A percentile compares a stretch with the other conserved stretches of the same genome.
Evolutionary conservation across 2,113 vertebrate species (phyloP).

Genomic region (Otus sunia): DNA sequence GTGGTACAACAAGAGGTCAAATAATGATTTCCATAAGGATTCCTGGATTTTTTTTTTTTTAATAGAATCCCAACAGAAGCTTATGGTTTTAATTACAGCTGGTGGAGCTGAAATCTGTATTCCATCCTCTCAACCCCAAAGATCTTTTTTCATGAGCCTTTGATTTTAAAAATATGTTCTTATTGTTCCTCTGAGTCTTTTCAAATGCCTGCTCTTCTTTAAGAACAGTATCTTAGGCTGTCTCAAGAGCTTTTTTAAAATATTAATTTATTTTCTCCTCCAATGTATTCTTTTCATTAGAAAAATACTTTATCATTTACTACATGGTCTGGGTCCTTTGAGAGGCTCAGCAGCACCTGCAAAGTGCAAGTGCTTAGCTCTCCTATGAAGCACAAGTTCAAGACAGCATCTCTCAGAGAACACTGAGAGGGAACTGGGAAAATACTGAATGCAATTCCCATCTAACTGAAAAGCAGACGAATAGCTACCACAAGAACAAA

Average conservation of each 20-base stretch:
- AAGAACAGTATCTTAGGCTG: background rate
- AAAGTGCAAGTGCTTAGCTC: background rate
- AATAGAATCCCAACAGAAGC: background rate
- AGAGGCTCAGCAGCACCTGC: background rate
- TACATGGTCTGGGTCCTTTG: background rate
- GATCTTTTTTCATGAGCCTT: conserved; percentile 34
- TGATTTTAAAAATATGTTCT: conserved; percentile 42
- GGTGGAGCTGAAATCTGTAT: conserved; percentile 27
- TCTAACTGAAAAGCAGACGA: background rate
- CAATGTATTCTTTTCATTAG: background rate
- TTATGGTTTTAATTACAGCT: background rate
- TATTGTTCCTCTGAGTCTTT: conserved; percentile 23
- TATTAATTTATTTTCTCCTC: conserved; percentile 37
- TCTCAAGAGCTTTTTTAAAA: background rate
- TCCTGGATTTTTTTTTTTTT: background rate
- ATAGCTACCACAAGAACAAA: background rate
- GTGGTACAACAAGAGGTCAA: background rate
- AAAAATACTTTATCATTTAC: background rate
- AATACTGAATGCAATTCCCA: background rate
- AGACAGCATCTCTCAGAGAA: background rate
- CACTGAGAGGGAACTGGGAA: background rate
- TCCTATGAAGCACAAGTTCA: background rate
- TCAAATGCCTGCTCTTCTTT: conserved; percentile 8
- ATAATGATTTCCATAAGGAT: background rate
- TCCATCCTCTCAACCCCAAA: background rate